phyloP scores from a whole-genome alignment of 1,140 invertebrate species.

The Drosophila carrolli region DNA sequence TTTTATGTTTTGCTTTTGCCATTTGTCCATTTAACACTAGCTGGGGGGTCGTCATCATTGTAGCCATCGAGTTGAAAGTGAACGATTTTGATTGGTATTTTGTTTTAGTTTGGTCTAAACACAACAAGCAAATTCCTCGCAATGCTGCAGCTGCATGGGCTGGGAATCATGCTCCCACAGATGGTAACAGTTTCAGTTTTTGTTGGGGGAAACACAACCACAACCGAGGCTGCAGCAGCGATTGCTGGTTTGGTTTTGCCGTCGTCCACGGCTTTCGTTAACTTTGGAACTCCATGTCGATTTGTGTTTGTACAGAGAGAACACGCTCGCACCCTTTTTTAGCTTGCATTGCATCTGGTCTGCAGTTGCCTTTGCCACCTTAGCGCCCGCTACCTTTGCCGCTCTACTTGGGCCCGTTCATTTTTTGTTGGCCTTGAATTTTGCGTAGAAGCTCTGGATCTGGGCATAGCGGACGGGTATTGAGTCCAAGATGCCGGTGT shows the following conservation, averaged over 20 bases:
- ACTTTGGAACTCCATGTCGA: conserved; percentile 80
- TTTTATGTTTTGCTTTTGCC: conserved; percentile 31
- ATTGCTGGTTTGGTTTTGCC: conserved; percentile 61
- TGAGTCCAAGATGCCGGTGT: conserved; percentile 80
- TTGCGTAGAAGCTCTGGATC: conserved; percentile 82
- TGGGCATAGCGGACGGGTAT: conserved; percentile 83
- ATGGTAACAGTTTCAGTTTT: conserved; percentile 36
- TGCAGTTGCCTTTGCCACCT: conserved; percentile 74
- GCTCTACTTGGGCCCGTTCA: conserved; percentile 52
- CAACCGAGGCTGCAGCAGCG: conserved; percentile 55
- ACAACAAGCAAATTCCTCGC: conserved; percentile 75
- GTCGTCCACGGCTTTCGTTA: conserved; percentile 67
- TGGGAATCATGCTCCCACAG: conserved; percentile 31
- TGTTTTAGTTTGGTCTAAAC: conserved; percentile 63
- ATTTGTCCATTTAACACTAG: conserved; percentile 43
- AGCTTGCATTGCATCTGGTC: conserved; percentile 65
- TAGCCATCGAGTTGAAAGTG: conserved; percentile 74
- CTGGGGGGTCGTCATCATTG: conserved; percentile 51
- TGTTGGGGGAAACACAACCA: conserved; percentile 26
- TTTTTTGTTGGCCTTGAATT: conserved; percentile 84
- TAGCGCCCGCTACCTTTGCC: conserved; percentile 54
- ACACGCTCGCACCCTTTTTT: conserved; percentile 67
- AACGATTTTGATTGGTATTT: conserved; percentile 69
- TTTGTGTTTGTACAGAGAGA: conserved; percentile 73
- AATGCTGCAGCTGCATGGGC: conserved; percentile 54